Evolutionary conservation across 1,140 invertebrate species (phyloP).

Genomic region (Chlorops oryzae): DNA sequence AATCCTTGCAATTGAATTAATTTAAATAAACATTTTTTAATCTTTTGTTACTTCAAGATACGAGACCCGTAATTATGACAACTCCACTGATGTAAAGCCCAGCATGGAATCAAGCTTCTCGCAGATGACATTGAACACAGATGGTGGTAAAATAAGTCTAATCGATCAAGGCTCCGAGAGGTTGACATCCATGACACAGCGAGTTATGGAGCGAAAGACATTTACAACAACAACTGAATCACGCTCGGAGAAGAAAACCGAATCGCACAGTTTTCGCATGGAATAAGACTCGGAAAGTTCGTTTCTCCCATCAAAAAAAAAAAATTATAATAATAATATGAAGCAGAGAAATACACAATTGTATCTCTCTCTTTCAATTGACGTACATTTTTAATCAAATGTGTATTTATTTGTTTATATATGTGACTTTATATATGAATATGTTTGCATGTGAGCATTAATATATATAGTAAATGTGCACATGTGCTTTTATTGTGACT

Average conservation of each 20-base stretch:
- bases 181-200: constrained; percentile 50
- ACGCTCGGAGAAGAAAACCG: constrained; percentile 48
- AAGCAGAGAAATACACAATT: no score
- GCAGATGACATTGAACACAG: constrained; percentile 42
- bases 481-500: no score
- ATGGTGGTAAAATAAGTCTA: constrained; percentile 40
- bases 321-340: no score
- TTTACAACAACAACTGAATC: constrained; percentile 51
- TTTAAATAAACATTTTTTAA: constrained; percentile 5
- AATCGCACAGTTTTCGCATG: constrained; percentile 46
- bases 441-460: no score
- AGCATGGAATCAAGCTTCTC: constrained; percentile 42
- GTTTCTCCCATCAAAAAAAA: no score
- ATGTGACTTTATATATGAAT: no score
- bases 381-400: no score
- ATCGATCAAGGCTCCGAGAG: constrained; percentile 39
- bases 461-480: no score
- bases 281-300: no score
- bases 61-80: constrained; percentile 44
- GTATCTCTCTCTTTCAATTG: no score
- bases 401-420: no score
- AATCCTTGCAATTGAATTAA: no score
- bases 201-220: constrained; percentile 53
- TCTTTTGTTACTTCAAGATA: constrained; percentile 27
- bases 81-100: constrained; percentile 33